Evolutionary conservation across 2,797 vertebrate species (phyloP), one percentile per base, ranked within the genome.

Genomic region (Miichthys miiuy): DNA sequence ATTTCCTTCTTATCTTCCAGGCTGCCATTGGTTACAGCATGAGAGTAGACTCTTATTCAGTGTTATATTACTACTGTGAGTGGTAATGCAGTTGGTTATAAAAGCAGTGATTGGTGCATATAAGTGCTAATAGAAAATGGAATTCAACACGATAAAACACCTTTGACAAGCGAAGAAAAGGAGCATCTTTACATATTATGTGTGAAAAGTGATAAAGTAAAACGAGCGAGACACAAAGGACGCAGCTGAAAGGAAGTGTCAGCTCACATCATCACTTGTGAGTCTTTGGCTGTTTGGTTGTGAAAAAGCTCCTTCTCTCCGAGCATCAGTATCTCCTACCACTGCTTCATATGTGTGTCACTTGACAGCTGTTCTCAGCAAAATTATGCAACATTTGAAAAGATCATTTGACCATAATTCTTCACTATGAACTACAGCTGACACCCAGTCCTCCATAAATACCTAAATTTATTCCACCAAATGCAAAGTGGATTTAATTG

Each of bases 401-500:
- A 44, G n/a, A n/a, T 42, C 10, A 27, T 52, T 62, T 30, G 38
- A 54, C 50, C 27, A 8, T 14, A 5, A 23, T 9, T 27, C 25
- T 66, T 67, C 8, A 16, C 21, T 5, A 16, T 17, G 23, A 51
- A 42, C n/a, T 41, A 7, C 10, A 14, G 7, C 46, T 44, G 55
- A 51, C 47, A n/a, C 0, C 13, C 34, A 8, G 6, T 52, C 6
- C n/a, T 44, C 13, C 46, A 3, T 20, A 30, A 73, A 21, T 18
- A 52, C 4, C 34, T 20, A 63, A 46, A 23, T n/a, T 10, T 66
- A 16, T 30, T 51, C 20, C 47, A 18, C 30, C 18, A 11, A n/a
- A 51, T 67, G 52, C 50, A 47, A 14, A 72, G 60, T 55, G 25
- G 50, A 46, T 65, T 57, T 48, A 57, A 38, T 41, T 34, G 41